phyloP scores from a whole-genome alignment of 2,888 invertebrate genomes.

The Pyrrhia umbra region DNA sequence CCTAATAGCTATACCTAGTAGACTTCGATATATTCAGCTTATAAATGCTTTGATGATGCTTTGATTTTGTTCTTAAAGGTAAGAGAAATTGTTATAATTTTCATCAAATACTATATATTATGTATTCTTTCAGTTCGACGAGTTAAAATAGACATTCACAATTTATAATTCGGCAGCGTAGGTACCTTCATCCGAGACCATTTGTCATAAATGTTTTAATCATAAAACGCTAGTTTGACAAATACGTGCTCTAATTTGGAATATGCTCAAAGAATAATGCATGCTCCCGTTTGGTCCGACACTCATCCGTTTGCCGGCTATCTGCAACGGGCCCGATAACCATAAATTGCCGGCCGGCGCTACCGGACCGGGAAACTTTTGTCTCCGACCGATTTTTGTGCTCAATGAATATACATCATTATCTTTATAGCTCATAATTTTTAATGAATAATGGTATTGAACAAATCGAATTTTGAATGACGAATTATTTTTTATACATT shows the following conservation, averaged over 20 bases:
- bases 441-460: constrained; percentile 47
- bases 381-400: constrained; percentile 63
- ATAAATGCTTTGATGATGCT: no score
- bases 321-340: constrained; percentile 70
- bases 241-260: constrained; percentile 60
- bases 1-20: no score
- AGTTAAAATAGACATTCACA: constrained; percentile 31
- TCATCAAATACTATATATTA: no score
- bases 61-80: no score
- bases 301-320: constrained; percentile 68
- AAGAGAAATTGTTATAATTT: no score
- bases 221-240: constrained; percentile 48
- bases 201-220: constrained; percentile 40
- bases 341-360: constrained; percentile 68
- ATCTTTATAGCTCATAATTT: constrained; percentile 53
- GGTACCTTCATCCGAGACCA: constrained; percentile 17
- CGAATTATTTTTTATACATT: constrained; percentile 24
- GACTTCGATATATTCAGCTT: no score
- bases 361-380: constrained; percentile 60
- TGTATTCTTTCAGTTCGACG: background rate
- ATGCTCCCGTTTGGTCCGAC: constrained; percentile 55
- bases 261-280: constrained; percentile 60
- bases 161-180: constrained; percentile 8
- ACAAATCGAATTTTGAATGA: constrained; percentile 33
- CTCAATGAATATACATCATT: constrained; percentile 61